Evolutionary conservation across 2,888 invertebrate genomes (phyloP).

Genomic region (Mycalesis mineus): DNA sequence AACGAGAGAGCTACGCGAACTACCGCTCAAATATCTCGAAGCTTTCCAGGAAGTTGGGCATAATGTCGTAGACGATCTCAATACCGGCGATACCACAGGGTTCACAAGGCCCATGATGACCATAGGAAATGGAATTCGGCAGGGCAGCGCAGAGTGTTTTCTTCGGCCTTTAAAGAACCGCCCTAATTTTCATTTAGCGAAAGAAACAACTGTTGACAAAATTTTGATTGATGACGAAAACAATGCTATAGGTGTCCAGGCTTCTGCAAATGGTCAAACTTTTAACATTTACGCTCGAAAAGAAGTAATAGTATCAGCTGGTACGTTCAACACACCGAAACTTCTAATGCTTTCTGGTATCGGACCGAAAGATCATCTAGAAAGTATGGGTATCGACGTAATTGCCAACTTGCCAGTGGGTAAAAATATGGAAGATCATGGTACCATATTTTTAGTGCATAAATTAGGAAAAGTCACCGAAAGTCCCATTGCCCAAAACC

Average conservation of each 20-base stretch:
- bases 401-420: slow-evolving; percentile 62
- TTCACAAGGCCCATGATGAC: slow-evolving; percentile 62
- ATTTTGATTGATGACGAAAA: slow-evolving; percentile 64
- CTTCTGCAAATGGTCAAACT: slow-evolving; percentile 37
- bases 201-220: slow-evolving; percentile 63
- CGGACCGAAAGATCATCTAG: slow-evolving; percentile 56
- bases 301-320: slow-evolving; percentile 68
- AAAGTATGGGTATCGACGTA: slow-evolving; percentile 44
- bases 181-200: slow-evolving; percentile 50
- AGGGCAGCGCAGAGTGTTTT: slow-evolving; percentile 70
- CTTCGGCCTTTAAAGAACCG: slow-evolving; percentile 45
- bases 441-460: slow-evolving; percentile 39
- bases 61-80: slow-evolving; percentile 43
- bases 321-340: slow-evolving; percentile 64
- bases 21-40: slow-evolving; percentile 37
- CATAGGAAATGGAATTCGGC: slow-evolving; percentile 55
- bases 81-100: slow-evolving; percentile 57
- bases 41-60: slow-evolving; percentile 63
- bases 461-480: slow-evolving; percentile 30
- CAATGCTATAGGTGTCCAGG: slow-evolving; percentile 55
- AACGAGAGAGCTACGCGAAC: slow-evolving; percentile 35
- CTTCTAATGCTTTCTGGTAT: slow-evolving; percentile 69
- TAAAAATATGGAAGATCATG: slow-evolving; percentile 63
- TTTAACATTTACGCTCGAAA: slow-evolving; percentile 44
- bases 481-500: slow-evolving; percentile 44